Conservation (phyloP, 2,113 vertebrate species). For the Astatotilapia flaviijosephi region DNA sequence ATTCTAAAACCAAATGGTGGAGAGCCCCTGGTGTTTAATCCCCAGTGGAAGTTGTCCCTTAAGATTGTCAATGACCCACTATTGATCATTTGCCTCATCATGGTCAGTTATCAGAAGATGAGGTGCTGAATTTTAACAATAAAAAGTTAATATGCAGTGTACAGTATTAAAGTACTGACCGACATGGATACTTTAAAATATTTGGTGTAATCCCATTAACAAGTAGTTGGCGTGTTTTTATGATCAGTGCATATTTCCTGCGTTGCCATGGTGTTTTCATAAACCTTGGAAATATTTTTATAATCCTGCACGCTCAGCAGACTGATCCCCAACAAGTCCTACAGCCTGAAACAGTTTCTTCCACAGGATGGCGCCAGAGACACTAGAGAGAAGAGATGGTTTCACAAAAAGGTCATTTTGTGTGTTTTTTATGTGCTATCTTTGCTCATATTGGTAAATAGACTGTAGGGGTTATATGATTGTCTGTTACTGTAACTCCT, state of each 20-base stretch:
- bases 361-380: constrained; percentile 31
- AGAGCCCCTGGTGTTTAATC: not conserved
- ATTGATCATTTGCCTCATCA: not conserved
- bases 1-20: not conserved
- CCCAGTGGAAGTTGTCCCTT: not conserved
- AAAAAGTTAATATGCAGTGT: not conserved
- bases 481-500: not conserved
- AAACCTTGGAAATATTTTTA: not conserved
- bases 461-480: not conserved
- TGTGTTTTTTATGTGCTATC: not conserved
- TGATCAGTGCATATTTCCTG: not conserved
- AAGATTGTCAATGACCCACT: not conserved
- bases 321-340: not conserved
- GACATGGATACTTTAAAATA: not conserved
- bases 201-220: not conserved
- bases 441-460: not conserved
- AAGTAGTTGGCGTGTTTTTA: not conserved
- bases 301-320: not conserved
- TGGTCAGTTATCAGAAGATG: not conserved
- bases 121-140: not conserved
- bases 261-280: not conserved
- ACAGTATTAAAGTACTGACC: not conserved
- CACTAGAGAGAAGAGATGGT: not conserved
- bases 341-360: not conserved
- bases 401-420: not conserved